Evolutionary conservation across 2,113 vertebrate genomes (phyloP).

Genomic region (Cynoglossus semilaevis): DNA sequence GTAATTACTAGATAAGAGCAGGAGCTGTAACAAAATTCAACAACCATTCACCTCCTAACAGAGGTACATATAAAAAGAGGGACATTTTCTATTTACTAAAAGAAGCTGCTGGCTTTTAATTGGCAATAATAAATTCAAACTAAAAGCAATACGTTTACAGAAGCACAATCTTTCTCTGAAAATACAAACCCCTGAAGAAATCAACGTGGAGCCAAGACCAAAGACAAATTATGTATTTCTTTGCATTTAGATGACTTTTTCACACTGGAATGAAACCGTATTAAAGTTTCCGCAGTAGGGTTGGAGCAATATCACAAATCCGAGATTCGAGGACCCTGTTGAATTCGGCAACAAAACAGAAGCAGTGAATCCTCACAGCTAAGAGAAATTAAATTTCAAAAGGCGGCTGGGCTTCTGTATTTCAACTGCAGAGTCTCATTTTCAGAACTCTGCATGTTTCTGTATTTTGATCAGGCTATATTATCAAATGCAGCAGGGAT

Average conservation of each 20-base stretch:
- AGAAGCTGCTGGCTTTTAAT: too few species aligned
- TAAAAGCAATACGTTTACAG: too few species aligned
- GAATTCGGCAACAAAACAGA: slow-evolving; percentile 22
- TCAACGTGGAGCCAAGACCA: not conserved
- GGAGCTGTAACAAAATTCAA: too few species aligned
- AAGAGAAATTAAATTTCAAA: slow-evolving; percentile 46
- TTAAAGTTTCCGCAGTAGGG: not conserved
- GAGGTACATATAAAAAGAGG: too few species aligned
- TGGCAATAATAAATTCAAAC: too few species aligned
- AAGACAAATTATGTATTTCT: not conserved
- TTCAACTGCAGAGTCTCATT: slow-evolving; percentile 29
- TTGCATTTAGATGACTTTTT: slow-evolving; percentile 1
- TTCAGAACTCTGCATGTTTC: slow-evolving; percentile 21
- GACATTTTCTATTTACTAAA: too few species aligned
- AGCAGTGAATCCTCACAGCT: slow-evolving; percentile 12
- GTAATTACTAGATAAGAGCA: too few species aligned
- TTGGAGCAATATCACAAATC: slow-evolving; percentile 22
- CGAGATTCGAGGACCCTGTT: slow-evolving; percentile 25
- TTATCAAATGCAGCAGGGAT: slow-evolving; percentile 58
- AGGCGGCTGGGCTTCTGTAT: slow-evolving; percentile 32
- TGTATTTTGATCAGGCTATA: slow-evolving; percentile 57
- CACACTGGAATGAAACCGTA: slow-evolving; percentile 1
- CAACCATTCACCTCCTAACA: too few species aligned
- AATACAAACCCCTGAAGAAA: not conserved
- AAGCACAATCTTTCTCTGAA: too few species aligned